Percentiles rank a stretch among this genome's conserved stretches.
These are phyloP conservation scores for Stigmatopora argus DNA, from an alignment of 2,113 vertebrate genomes.

Conservation along the genomic window DNA sequence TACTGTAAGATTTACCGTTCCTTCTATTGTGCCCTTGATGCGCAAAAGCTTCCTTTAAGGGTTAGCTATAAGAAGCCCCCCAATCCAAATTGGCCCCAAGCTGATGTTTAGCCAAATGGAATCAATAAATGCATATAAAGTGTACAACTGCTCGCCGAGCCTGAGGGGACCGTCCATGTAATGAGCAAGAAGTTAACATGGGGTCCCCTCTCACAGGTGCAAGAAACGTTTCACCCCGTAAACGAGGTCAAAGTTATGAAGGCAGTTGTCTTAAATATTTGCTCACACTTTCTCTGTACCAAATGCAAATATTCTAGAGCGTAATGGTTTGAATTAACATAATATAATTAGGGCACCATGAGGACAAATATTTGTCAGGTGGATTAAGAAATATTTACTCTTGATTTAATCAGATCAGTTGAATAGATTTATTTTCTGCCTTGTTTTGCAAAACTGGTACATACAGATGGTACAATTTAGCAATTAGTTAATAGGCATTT, in stretches of 20 bases:
- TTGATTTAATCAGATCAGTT: conserved; percentile 5
- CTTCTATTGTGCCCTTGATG: neutral
- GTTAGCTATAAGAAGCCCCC: neutral
- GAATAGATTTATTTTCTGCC: neutral
- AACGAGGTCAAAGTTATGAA: neutral
- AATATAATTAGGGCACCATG: conserved; percentile 8
- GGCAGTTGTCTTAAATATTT: conserved; percentile 31
- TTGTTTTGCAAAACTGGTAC: neutral
- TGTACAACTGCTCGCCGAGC: conserved; percentile 16
- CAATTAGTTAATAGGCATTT: neutral
- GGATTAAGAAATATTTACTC: neutral
- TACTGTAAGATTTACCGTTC: neutral
- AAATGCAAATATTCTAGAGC: conserved; percentile 18
- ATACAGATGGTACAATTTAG: neutral
- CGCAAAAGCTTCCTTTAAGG: neutral
- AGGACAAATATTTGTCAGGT: conserved; percentile 12
- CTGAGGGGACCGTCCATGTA: conserved; percentile 21
- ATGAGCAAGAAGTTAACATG: conserved; percentile 18
- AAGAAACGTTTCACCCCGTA: neutral
- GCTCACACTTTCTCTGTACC: conserved; percentile 4
- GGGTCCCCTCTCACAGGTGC: conserved; percentile 2
- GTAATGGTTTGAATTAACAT: conserved; percentile 21
- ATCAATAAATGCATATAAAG: conserved; percentile 23
- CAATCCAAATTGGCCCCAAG: neutral
- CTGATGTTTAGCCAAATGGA: conserved; percentile 2